These are phyloP conservation scores for Menura novaehollandiae DNA, from an alignment of 2,113 vertebrate species.

Conservation along the genomic window DNA sequence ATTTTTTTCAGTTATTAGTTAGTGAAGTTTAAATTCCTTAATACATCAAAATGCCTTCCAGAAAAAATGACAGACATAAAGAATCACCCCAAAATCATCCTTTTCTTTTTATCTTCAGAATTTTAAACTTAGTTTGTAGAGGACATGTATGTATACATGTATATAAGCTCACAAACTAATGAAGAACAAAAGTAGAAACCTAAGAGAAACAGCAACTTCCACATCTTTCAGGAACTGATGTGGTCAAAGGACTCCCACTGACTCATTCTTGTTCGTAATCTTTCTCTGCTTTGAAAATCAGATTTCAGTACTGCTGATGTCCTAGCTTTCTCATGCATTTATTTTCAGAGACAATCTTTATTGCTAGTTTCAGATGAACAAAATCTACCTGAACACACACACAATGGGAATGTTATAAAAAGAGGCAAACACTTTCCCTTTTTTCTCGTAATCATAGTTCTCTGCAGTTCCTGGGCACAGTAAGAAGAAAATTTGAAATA, in stretches of 20 bases:
- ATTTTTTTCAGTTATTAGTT: background rate
- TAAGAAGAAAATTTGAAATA: background rate
- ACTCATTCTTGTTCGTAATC: background rate
- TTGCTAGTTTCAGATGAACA: background rate
- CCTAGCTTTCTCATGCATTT: background rate
- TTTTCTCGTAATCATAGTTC: background rate
- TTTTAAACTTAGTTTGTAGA: background rate
- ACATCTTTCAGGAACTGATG: background rate
- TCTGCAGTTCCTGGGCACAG: background rate
- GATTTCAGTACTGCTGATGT: background rate
- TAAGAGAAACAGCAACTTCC: background rate
- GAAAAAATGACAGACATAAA: background rate
- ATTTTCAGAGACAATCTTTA: background rate
- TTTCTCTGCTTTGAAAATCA: background rate
- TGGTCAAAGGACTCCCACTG: background rate
- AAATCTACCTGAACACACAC: background rate
- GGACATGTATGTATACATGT: background rate
- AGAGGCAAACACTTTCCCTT: background rate
- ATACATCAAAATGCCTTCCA: background rate
- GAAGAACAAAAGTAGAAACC: background rate
- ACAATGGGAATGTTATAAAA: background rate
- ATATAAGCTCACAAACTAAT: background rate
- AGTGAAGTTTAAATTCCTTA: constrained; percentile 4
- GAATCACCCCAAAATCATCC: background rate
- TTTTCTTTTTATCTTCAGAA: background rate